Percentiles rank a stretch among this genome's conserved stretches.
Conservation (phyloP, 2,113 vertebrate genomes). For the Saimiri boliviensis region DNA sequence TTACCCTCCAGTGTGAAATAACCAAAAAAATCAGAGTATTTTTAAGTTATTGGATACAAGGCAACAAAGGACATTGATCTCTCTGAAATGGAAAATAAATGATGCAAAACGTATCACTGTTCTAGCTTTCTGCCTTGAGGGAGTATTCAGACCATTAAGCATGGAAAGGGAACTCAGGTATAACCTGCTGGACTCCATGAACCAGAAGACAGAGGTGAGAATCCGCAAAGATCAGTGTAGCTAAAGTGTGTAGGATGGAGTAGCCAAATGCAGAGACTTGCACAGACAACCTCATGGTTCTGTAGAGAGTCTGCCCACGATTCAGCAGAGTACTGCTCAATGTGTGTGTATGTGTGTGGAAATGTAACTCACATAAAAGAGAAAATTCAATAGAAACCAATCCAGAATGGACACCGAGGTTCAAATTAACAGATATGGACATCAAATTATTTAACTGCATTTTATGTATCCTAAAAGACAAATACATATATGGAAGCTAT, state of each 20-base stretch:
- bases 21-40: background rate
- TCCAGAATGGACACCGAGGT: background rate
- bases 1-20: background rate
- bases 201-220: background rate
- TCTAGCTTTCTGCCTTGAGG: background rate
- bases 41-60: background rate
- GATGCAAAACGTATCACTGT: background rate
- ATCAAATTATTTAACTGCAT: background rate
- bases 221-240: background rate
- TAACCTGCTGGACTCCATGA: background rate
- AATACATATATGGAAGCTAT: background rate
- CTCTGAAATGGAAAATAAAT: background rate
- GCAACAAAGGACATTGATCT: background rate
- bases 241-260: background rate
- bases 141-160: background rate
- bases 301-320: background rate
- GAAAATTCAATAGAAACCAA: background rate
- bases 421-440: background rate
- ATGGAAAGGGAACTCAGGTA: background rate
- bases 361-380: background rate
- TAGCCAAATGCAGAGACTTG: background rate
- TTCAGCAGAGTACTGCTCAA: background rate
- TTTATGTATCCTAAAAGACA: background rate
- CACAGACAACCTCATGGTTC: background rate
- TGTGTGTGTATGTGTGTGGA: background rate